Conservation (phyloP, 2,113 vertebrate species). For the Zingel zingel region DNA sequence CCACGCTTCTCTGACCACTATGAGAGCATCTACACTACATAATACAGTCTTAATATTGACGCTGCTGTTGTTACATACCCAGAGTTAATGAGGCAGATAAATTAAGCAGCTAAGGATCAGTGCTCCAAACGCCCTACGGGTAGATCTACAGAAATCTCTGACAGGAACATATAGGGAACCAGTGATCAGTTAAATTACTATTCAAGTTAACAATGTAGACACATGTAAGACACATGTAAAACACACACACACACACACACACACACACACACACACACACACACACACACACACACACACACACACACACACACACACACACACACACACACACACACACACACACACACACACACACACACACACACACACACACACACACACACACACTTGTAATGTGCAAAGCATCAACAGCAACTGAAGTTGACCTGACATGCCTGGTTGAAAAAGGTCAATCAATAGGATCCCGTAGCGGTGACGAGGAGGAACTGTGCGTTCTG, state of each 20-base stretch:
- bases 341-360: no score
- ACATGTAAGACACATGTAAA: neutral
- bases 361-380: neutral
- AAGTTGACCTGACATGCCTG: constrained; percentile 35
- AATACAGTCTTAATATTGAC: neutral
- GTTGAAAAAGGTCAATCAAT: constrained; percentile 59
- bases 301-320: neutral
- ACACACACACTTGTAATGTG: no score
- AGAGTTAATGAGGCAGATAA: constrained; percentile 44
- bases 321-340: neutral
- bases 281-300: neutral
- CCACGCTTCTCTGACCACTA: neutral
- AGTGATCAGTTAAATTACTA: constrained; percentile 19
- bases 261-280: neutral
- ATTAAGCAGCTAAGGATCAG: constrained; percentile 12
- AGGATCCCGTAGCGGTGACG: constrained; percentile 10
- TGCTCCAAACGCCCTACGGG: neutral
- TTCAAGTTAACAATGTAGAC: neutral
- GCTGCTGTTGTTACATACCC: constrained; percentile 7
- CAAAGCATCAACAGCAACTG: neutral
- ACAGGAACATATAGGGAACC: constrained; percentile 29
- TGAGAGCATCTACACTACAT: neutral
- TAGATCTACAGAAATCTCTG: constrained; percentile 21
- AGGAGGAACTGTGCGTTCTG: constrained; percentile 38
- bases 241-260: neutral